Evolutionary conservation across 2,888 invertebrate species (phyloP), one percentile per base, ranked within the genome.

Genomic region (Leistus spinibarbis): DNA sequence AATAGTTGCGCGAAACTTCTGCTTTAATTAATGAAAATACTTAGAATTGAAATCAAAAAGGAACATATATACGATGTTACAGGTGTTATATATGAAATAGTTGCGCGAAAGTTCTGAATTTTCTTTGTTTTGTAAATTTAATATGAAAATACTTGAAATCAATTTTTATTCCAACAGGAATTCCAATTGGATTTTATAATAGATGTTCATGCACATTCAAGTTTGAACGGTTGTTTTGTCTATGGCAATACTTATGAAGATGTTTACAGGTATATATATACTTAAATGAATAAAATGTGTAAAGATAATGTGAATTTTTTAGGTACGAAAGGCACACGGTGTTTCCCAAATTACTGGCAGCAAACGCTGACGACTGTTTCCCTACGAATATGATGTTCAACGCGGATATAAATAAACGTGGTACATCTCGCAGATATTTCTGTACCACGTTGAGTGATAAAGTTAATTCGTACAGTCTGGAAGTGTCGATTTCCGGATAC

Each of bases 201-300:
- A 72, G 99, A 99, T 86, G 88, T 99, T 66, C 99, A 99, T 84
- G 95, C 96, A 5, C 97, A 99, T 83, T 91, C 95, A 13, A 97
- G 95, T 79, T 90, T 96, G 76, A 93, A 95, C 82, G 98, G 98
- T 7, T 93, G 96, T 70, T 99, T 98, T 86, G 93, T 98, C 77
- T 95, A 97, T 81, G 99, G 98, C 20, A 98, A 97, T 84, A 93
- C 95, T 0, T 97, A 95, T 81, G 95, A 96, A 81, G 96, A 97
- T 83, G 95, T 97, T 16, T 95, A 94, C 86, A 91, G 94, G 93
- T 93, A 85, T n/a, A n/a, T n/a, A n/a, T n/a, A n/a, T n/a, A n/a
- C n/a, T n/a, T n/a, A n/a, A n/a, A n/a, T n/a, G n/a, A n/a, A n/a
- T n/a, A 96, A 81, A 96, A 97, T 83, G 95, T 97, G n/a, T 95